Evolutionary conservation across 2,797 vertebrate genomes (phyloP).

Genomic region (Bradypus variegatus): DNA sequence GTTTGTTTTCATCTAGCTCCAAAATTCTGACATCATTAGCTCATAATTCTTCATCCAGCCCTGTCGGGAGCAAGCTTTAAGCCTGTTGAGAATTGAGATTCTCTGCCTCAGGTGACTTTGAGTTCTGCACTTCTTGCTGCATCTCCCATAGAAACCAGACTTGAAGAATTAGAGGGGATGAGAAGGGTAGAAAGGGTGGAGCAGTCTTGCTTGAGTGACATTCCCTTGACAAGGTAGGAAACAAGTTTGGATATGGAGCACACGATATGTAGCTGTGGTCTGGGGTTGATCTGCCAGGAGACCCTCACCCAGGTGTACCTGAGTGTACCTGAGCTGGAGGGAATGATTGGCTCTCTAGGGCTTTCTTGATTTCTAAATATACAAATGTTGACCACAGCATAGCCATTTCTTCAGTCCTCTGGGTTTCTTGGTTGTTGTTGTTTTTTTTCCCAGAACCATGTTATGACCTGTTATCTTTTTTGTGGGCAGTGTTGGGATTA

Average conservation of each 20-base stretch:
- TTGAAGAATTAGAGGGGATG: neutral
- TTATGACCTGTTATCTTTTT: neutral
- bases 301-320: neutral
- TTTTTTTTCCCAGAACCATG: neutral
- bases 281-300: neutral
- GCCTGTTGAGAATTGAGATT: neutral
- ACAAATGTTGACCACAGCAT: neutral
- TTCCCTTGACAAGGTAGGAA: neutral
- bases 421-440: neutral
- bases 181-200: neutral
- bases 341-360: neutral
- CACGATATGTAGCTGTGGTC: neutral
- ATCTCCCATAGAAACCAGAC: neutral
- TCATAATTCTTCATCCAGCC: neutral
- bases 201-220: neutral
- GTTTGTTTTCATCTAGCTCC: neutral
- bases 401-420: neutral
- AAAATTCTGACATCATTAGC: conserved; percentile 7
- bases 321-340: neutral
- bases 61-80: neutral
- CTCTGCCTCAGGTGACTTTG: neutral
- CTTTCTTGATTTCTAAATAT: conserved; percentile 14
- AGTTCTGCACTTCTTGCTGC: neutral
- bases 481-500: neutral
- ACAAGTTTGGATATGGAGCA: neutral